phyloP scores from a whole-genome alignment of 2,113 vertebrate species.

The Chaetops frenatus region DNA sequence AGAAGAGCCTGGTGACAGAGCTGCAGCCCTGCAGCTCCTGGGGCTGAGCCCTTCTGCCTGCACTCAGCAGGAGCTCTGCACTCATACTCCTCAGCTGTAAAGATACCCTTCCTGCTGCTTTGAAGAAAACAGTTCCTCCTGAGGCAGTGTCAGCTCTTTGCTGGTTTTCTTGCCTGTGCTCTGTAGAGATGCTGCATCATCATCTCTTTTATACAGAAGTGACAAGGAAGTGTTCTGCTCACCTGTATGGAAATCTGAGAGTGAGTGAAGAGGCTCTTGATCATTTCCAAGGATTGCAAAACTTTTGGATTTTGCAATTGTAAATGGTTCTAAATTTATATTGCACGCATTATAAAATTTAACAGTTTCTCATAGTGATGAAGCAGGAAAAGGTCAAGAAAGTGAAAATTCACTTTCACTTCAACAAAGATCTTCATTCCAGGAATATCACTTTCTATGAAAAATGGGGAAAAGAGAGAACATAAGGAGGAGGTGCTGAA shows the following conservation, averaged over 20 bases:
- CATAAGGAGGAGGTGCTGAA: neutral
- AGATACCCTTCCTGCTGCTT: neutral
- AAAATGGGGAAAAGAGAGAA: neutral
- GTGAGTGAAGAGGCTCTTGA: neutral
- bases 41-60: neutral
- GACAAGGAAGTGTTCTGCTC: neutral
- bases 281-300: neutral
- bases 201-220: neutral
- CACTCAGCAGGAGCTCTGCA: accelerated
- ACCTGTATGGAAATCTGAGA: neutral
- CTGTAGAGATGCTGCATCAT: neutral
- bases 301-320: neutral
- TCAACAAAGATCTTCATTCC: neutral
- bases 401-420: neutral
- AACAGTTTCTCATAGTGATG: neutral
- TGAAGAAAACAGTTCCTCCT: neutral
- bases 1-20: accelerated
- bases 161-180: neutral
- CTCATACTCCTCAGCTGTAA: neutral
- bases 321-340: neutral
- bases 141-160: neutral
- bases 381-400: neutral
- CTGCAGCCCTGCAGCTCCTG: neutral
- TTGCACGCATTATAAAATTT: neutral
- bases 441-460: neutral